Evolutionary conservation across 2,113 vertebrate genomes (phyloP), one percentile per base, ranked within the genome.

Genomic region (Thalassarche chlororhynchos): DNA sequence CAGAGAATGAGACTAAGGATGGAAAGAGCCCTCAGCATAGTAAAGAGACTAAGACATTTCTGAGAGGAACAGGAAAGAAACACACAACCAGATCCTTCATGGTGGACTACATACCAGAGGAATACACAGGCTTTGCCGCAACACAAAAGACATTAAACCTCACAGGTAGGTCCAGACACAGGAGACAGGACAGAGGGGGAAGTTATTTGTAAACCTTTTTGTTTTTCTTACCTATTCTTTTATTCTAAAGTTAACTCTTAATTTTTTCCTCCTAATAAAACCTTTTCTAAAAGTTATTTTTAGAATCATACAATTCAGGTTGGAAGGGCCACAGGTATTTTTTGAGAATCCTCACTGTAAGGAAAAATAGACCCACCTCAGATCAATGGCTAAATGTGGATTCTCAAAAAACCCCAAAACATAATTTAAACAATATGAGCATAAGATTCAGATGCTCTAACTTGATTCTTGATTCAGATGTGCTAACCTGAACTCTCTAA

Each of bases 141-240:
- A 49, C 18, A 40, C 11, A 34, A 14, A 54, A 83, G 8, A 36
- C 29, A 34, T 60, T 55, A 62, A 86, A 68, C 6, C 26, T 60
- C 0, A 0, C 10, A 69, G 29, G 9, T 10, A 71, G 57, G 26
- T 60, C 82, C 36, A 57, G 61, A 49, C 34, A 81, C 2, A 40
- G 25, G 8, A 75, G 16, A 46, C 6, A 54, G 8, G 34, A 58
- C 5, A 69, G 29, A n/a, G 83, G 5, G 20, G 17, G 28, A 79
- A 78, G 9, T n/a, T 68, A 71, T 38, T 19, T 23, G 42, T 15
- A 78, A 70, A 77, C 3, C 0, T 38, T 55, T 70, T 42, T 4
- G 4, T 0, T 1, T 14, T 52, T 54, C 44, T 52, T 40, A 54
- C 8, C 3, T 75, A 49, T n/a, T 42, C 2, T 85, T 75, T 84